These are phyloP conservation scores for Neoseiulus cucumeris DNA, from an alignment of 1,140 invertebrate species.

Conservation along the genomic window DNA sequence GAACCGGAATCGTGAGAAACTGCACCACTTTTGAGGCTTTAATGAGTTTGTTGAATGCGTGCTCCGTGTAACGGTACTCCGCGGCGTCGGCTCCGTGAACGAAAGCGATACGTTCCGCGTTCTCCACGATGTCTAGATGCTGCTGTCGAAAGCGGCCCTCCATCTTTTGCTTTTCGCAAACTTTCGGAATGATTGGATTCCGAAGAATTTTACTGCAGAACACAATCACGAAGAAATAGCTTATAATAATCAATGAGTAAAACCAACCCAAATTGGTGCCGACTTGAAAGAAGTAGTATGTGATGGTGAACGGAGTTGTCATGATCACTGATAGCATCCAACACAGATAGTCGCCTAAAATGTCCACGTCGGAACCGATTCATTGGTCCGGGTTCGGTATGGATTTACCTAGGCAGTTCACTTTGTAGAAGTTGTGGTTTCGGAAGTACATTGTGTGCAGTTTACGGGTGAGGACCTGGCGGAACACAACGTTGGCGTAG, in stretches of 20 bases:
- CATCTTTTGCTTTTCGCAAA: neutral
- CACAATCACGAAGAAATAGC: neutral
- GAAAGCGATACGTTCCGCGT: neutral
- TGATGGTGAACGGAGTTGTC: neutral
- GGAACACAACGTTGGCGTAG: neutral
- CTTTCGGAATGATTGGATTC: neutral
- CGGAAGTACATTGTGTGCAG: constrained; percentile 24
- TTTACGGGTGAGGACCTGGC: neutral
- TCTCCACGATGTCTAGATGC: neutral
- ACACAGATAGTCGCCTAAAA: neutral
- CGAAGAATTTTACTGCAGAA: neutral
- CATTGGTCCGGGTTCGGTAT: neutral
- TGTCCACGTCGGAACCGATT: neutral
- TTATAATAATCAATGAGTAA: neutral
- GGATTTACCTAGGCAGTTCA: constrained; percentile 13
- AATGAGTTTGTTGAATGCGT: neutral
- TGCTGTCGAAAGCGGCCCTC: constrained; percentile 1
- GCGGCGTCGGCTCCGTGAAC: neutral
- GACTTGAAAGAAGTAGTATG: neutral
- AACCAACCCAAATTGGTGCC: neutral
- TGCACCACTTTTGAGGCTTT: neutral
- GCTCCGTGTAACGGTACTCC: neutral
- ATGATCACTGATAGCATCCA: neutral
- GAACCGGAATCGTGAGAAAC: neutral
- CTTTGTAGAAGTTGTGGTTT: constrained; percentile 23